A percentile compares a stretch with the other conserved stretches of the same genome.
Evolutionary conservation across 2,888 invertebrate genomes (phyloP).

Genomic region (Lordiphosa andalusiaca): DNA sequence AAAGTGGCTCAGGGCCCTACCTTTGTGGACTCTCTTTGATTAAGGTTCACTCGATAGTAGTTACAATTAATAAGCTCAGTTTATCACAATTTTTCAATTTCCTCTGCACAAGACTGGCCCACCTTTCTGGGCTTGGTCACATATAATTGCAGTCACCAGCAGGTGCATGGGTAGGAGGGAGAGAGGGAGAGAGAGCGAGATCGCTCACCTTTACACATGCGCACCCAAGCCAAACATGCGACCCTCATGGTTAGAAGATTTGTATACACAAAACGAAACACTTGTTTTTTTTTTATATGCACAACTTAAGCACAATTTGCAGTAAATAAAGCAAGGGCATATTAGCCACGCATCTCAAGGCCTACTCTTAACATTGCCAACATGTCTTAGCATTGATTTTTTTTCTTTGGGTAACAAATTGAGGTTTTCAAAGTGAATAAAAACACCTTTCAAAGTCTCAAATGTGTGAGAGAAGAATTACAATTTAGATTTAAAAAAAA

Average conservation of each 20-base stretch:
- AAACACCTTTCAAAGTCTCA: slow-evolving; percentile 26
- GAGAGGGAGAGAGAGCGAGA: slow-evolving; percentile 4
- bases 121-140: slow-evolving; percentile 43
- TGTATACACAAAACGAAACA: slow-evolving; percentile 26
- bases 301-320: slow-evolving; percentile 57
- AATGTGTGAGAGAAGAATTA: slow-evolving; percentile 6
- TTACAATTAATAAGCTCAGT: slow-evolving; percentile 54
- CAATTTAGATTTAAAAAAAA: slow-evolving; percentile 6
- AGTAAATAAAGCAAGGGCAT: slow-evolving; percentile 66
- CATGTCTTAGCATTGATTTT: slow-evolving; percentile 50
- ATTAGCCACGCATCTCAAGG: slow-evolving; percentile 36
- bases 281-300: slow-evolving; percentile 41
- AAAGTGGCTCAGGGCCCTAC: slow-evolving; percentile 28
- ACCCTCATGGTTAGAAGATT: slow-evolving; percentile 7
- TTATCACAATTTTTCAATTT: slow-evolving; percentile 30
- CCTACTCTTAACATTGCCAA: slow-evolving; percentile 42
- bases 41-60: slow-evolving; percentile 25
- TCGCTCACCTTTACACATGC: slow-evolving; percentile 34
- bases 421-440: background rate
- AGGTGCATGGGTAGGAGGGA: slow-evolving; percentile 30
- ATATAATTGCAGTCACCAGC: slow-evolving; percentile 50
- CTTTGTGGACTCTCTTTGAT: slow-evolving; percentile 52
- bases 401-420: slow-evolving; percentile 1
- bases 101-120: slow-evolving; percentile 4
- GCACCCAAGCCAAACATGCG: slow-evolving; percentile 36